Percentiles rank a stretch among this genome's conserved stretches.
phyloP scores from a whole-genome alignment of 2,797 vertebrate genomes.

The Pantherophis vulpinus region DNA sequence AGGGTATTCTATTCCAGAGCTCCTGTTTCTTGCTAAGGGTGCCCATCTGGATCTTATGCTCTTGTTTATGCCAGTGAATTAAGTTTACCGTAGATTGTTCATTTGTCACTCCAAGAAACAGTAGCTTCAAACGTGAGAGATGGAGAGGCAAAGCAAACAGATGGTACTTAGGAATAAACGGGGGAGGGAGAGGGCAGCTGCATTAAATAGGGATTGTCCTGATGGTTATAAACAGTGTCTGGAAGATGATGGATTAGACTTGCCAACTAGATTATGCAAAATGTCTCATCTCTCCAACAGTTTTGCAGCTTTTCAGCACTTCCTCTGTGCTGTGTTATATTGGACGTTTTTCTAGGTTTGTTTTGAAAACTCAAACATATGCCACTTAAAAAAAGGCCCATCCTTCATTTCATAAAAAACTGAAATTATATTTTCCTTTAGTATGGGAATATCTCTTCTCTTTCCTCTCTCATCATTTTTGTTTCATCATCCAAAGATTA shows the following conservation, averaged over 20 bases:
- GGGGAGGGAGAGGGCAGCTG: constrained; percentile 54
- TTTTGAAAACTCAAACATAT: neutral
- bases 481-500: neutral
- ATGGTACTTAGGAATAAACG: constrained; percentile 56
- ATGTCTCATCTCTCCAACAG: neutral
- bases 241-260: constrained; percentile 46
- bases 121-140: constrained; percentile 24
- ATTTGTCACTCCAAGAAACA: constrained; percentile 69
- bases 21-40: constrained; percentile 47
- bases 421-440: constrained; percentile 36
- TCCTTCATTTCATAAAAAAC: neutral
- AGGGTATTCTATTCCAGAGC: constrained; percentile 31
- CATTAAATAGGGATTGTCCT: constrained; percentile 45
- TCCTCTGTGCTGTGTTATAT: neutral
- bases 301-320: constrained; percentile 7
- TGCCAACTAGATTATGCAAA: constrained; percentile 31
- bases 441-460: neutral
- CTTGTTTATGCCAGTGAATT: constrained; percentile 61
- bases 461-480: constrained; percentile 5
- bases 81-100: constrained; percentile 70
- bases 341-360: neutral
- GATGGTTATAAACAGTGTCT: constrained; percentile 13
- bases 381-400: neutral
- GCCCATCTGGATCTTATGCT: constrained; percentile 70
- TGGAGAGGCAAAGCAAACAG: constrained; percentile 54